Percentiles rank a stretch among this genome's conserved stretches.
Evolutionary conservation across 1,140 invertebrate species (phyloP).

Genomic region (Euwallacea similis): DNA sequence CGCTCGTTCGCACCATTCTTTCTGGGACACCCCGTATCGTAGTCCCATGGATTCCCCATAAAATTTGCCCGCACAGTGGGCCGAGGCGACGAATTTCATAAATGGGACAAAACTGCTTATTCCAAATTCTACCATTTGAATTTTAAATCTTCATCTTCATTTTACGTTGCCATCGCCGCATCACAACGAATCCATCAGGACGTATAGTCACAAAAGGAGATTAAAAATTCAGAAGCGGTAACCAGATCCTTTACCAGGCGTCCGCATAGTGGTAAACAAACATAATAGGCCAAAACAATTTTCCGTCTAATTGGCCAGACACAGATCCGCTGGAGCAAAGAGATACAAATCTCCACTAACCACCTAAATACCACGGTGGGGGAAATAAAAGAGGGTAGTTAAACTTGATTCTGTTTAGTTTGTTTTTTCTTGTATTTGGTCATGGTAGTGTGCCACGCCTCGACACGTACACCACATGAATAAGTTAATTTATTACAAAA

Average conservation of each 20-base stretch:
- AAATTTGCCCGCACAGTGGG: too few species aligned
- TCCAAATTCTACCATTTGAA: too few species aligned
- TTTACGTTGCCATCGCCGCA: neutral
- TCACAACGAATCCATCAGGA: slow-evolving; percentile 7
- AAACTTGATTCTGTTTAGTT: slow-evolving; percentile 18
- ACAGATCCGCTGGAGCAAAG: slow-evolving; percentile 27
- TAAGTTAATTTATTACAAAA: too few species aligned
- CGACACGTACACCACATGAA: too few species aligned
- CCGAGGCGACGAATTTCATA: too few species aligned
- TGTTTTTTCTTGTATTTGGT: slow-evolving; percentile 1
- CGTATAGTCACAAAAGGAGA: slow-evolving; percentile 16
- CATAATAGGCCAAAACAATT: slow-evolving; percentile 44
- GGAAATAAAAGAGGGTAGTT: slow-evolving; percentile 31
- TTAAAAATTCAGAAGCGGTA: slow-evolving; percentile 35
- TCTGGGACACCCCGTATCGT: too few species aligned
- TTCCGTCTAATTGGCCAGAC: slow-evolving; percentile 49
- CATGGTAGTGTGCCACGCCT: neutral
- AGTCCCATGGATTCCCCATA: too few species aligned
- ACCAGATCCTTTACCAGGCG: slow-evolving; percentile 21
- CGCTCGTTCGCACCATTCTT: too few species aligned
- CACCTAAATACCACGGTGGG: slow-evolving; percentile 19
- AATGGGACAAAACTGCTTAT: too few species aligned
- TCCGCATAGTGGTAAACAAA: slow-evolving; percentile 35
- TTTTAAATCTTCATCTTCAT: too few species aligned
- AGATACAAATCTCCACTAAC: slow-evolving; percentile 32